Conservation (phyloP, 2,113 vertebrate genomes). For the Naja naja region DNA sequence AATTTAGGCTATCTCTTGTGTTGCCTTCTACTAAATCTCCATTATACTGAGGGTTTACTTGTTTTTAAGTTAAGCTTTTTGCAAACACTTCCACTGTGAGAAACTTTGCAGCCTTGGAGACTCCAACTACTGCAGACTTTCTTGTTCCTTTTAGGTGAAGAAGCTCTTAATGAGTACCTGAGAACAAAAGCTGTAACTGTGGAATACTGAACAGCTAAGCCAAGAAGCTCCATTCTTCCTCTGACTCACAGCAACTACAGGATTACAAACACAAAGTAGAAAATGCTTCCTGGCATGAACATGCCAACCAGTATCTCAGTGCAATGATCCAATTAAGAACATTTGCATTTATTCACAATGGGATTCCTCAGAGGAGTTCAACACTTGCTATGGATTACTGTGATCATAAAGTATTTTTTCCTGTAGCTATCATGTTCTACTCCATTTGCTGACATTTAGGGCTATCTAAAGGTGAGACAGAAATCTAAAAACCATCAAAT, state of each 20-base stretch:
- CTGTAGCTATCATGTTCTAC: not conserved
- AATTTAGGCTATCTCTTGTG: not conserved
- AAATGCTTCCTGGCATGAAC: not conserved
- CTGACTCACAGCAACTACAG: not conserved
- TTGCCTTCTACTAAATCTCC: not conserved
- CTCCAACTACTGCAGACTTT: conserved; percentile 36
- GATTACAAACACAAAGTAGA: not conserved
- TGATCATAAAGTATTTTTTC: not conserved
- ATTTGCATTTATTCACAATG: conserved; percentile 9
- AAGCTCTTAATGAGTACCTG: conserved; percentile 93
- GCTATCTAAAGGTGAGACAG: not conserved
- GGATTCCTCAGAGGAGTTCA: not conserved
- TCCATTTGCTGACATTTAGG: not conserved
- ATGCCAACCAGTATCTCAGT: conserved; percentile 13
- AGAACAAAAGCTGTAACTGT: conserved; percentile 95
- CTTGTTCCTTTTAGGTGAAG: conserved; percentile 79
- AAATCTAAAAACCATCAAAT: not conserved
- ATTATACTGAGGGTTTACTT: not conserved
- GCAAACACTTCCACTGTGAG: not conserved
- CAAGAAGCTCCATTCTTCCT: not conserved
- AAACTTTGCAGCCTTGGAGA: not conserved
- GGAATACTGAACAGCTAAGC: conserved; percentile 78
- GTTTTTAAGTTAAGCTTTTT: not conserved
- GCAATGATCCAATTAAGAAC: not conserved
- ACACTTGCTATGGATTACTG: not conserved